These are phyloP conservation scores for Junonia oenone DNA, from an alignment of 2,888 invertebrate species.

Conservation along the genomic window DNA sequence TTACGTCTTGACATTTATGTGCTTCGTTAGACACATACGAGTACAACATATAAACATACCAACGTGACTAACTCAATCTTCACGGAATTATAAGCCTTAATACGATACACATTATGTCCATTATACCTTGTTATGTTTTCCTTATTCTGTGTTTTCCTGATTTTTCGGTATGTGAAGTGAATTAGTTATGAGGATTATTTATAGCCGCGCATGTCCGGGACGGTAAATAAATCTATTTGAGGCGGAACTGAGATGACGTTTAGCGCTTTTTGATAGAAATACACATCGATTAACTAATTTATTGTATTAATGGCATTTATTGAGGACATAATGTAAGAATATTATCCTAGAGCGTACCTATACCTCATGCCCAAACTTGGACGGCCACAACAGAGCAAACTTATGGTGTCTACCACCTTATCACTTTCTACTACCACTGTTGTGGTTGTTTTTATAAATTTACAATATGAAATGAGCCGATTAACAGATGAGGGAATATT, in stretches of 20 bases:
- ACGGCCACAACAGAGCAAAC: no score
- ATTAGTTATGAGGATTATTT: neutral
- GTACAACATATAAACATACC: neutral
- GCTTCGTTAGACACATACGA: conserved; percentile 1
- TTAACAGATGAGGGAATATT: no score
- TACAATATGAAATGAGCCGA: no score
- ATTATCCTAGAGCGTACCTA: no score
- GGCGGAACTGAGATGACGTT: neutral
- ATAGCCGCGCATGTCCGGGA: neutral
- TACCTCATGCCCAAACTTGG: no score
- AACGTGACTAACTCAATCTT: no score
- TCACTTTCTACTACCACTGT: no score
- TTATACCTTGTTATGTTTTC: neutral
- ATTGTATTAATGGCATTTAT: neutral
- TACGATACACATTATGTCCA: neutral
- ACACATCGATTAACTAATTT: neutral
- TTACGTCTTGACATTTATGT: neutral
- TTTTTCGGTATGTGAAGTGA: conserved; percentile 1
- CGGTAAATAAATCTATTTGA: neutral
- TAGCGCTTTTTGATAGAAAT: neutral
- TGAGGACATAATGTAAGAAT: no score
- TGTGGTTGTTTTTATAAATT: no score
- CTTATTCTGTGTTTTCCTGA: neutral
- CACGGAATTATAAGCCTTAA: neutral
- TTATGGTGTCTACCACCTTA: no score